These are phyloP conservation scores for Benthosema pterotum DNA, from an alignment of 2,797 vertebrate species.

Conservation along the genomic window DNA sequence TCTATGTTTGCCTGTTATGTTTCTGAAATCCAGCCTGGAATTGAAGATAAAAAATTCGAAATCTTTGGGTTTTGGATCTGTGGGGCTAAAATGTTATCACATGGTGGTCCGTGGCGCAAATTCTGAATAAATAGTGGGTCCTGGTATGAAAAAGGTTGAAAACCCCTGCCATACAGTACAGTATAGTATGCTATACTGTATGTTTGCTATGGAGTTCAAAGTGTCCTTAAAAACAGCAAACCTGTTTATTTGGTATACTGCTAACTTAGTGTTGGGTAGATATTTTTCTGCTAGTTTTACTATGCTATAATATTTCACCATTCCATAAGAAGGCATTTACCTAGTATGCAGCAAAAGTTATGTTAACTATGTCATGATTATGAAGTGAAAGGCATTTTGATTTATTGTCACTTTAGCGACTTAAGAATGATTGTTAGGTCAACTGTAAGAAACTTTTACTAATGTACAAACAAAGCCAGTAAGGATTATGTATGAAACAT, in stretches of 20 bases:
- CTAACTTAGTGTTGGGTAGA: slow-evolving; percentile 9
- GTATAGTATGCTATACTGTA: slow-evolving; percentile 4
- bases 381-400: not conserved
- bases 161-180: slow-evolving; percentile 4
- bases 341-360: not conserved
- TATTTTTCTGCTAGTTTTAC: slow-evolving; percentile 20
- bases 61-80: too few species aligned
- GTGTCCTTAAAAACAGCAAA: slow-evolving; percentile 64
- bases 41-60: too few species aligned
- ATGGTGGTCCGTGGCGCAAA: too few species aligned
- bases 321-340: not conserved
- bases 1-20: too few species aligned
- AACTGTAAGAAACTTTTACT: too few species aligned
- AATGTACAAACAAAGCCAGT: not conserved
- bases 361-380: slow-evolving; percentile 8
- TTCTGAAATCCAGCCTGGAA: too few species aligned
- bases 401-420: slow-evolving; percentile 8
- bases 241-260: not conserved
- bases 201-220: slow-evolving; percentile 38
- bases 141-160: too few species aligned
- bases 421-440: not conserved
- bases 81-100: too few species aligned
- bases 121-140: too few species aligned
- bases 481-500: not conserved
- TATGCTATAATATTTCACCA: slow-evolving; percentile 16